These are phyloP conservation scores for Gopherus evgoodei DNA, from an alignment of 2,113 vertebrate species.

Conservation along the genomic window DNA sequence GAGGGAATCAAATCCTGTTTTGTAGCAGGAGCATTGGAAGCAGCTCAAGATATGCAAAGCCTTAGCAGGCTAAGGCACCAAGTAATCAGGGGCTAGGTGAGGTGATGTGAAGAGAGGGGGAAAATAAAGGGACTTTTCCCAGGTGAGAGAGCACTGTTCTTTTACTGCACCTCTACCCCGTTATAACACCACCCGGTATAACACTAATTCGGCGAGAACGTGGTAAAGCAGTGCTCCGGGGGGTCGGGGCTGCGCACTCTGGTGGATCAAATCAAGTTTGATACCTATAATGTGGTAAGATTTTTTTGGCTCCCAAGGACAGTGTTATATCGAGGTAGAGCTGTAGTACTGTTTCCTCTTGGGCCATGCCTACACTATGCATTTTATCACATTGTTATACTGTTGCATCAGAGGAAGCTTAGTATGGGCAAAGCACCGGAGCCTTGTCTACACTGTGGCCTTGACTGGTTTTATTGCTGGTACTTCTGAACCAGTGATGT, in stretches of 20 bases:
- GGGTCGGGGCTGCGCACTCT: too few species aligned
- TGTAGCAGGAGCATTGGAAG: not conserved
- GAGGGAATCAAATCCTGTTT: not conserved
- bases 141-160: not conserved
- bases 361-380: not conserved
- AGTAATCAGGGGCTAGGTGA: not conserved
- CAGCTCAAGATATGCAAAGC: not conserved
- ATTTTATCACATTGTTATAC: not conserved
- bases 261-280: too few species aligned
- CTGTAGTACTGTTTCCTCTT: not conserved
- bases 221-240: too few species aligned
- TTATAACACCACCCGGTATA: too few species aligned
- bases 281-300: too few species aligned
- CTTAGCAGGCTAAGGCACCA: not conserved
- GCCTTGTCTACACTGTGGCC: not conserved
- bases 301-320: too few species aligned
- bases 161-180: not conserved
- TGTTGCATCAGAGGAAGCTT: not conserved
- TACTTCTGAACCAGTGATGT: not conserved
- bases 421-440: not conserved
- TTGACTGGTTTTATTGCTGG: rapidly evolving
- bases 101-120: not conserved
- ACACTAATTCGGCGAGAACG: too few species aligned
- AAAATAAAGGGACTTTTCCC: not conserved
- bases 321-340: too few species aligned